Evolutionary conservation across 2,888 invertebrate genomes (phyloP), one percentile per base, ranked within the genome.

Genomic region (Willowsia nigromaculata): DNA sequence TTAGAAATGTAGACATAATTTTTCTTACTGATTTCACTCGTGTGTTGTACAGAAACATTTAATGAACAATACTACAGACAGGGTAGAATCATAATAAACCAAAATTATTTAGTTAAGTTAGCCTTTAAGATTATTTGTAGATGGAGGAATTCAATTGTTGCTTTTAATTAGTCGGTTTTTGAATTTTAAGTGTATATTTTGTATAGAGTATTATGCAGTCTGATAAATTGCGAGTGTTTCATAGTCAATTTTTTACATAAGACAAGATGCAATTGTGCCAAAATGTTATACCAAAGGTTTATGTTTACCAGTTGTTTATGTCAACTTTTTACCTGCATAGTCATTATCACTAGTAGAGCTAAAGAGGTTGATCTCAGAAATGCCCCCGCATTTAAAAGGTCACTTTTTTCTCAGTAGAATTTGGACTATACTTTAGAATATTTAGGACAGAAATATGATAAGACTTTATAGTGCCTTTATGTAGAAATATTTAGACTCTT

Each of bases 271-370:
- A 68, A 88, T 83, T 50, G 74, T 87, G 82, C 88, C 82, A 88
- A 27, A n/a, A 80, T 50, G 25, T 53, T 86, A 43, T 76, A 83
- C 88, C 88, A 88, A 88, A 88, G 88, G 65, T 59, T 47, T 33
- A n/a, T n/a, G n/a, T 33, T 81, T n/a, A 40, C 22, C 22, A 9
- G 9, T 33, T 53, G 53, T 74, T 9, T 65, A 62, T 56, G 74
- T 81, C 80, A 80, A 76, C 76, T 59, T 71, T 68, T 87, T 83
- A 83, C 88, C 88, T 83, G 88, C 76, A 83, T 83, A 83, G 88
- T 83, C 83, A 76, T 83, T 88, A 88, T 81, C 80, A 78, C 33
- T 65, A 65, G 85, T 68, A 83, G 68, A 30, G 30, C 18, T 40
- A 40, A 33, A 18, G 33, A 78, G 22, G 6, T 18, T 80, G 37